Percentiles rank a stretch among this genome's conserved stretches.
Evolutionary conservation across 2,888 invertebrate species (phyloP).

Genomic region (Hesperia comma): DNA sequence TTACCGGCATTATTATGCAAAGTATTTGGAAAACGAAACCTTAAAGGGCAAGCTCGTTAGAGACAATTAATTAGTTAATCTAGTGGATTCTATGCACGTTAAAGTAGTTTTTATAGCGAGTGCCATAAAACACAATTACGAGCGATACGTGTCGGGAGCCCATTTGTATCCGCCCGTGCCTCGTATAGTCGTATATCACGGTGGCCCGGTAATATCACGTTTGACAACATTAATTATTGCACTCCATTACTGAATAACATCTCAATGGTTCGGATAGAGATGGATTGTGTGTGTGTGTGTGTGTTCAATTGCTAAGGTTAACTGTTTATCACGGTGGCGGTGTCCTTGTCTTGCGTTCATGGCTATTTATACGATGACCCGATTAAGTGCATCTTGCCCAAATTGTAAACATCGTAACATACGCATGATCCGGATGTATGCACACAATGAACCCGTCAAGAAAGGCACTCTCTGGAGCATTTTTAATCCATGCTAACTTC

Average conservation of each 20-base stretch:
- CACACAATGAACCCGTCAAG: too few species aligned
- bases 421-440: too few species aligned
- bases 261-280: slow-evolving; percentile 20
- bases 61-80: slow-evolving; percentile 35
- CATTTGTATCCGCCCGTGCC: slow-evolving; percentile 34
- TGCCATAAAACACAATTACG: slow-evolving; percentile 30
- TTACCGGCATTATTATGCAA: slow-evolving; percentile 11
- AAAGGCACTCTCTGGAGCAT: too few species aligned
- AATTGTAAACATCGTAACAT: too few species aligned
- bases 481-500: too few species aligned
- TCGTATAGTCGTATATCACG: slow-evolving; percentile 38
- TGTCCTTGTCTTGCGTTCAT: too few species aligned
- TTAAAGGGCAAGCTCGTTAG: slow-evolving; percentile 29
- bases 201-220: slow-evolving; percentile 35
- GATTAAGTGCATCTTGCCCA: too few species aligned
- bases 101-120: slow-evolving; percentile 30
- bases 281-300: background rate
- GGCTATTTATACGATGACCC: too few species aligned
- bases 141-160: slow-evolving; percentile 28
- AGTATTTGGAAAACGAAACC: slow-evolving; percentile 25
- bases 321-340: background rate
- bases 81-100: slow-evolving; percentile 20
- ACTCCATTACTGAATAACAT: slow-evolving; percentile 31
- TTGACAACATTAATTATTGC: slow-evolving; percentile 37
- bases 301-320: background rate